These are phyloP conservation scores for Coryphaenoides rupestris DNA, from an alignment of 2,113 vertebrate genomes.

Conservation along the genomic window DNA sequence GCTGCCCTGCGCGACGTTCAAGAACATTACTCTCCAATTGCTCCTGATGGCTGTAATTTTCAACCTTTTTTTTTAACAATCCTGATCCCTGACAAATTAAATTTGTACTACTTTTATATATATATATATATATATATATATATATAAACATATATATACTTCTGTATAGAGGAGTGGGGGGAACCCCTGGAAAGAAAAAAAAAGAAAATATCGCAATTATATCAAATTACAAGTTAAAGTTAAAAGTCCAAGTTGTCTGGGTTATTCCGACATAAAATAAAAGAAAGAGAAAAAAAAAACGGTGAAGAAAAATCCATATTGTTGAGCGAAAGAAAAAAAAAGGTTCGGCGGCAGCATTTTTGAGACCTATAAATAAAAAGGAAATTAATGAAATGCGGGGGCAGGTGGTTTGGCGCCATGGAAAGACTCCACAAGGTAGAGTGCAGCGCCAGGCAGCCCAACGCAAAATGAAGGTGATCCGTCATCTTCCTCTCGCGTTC, in stretches of 20 bases:
- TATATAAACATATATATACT: conserved; percentile 10
- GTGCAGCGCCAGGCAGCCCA: conserved; percentile 74
- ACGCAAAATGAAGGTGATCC: conserved; percentile 85
- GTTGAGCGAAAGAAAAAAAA: conserved; percentile 67
- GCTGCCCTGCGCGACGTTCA: conserved; percentile 47
- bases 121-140: conserved; percentile 1
- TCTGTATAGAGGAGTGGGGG: too few relatives aligned
- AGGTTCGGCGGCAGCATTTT: conserved; percentile 51
- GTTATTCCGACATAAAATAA: not conserved
- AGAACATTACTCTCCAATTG: conserved; percentile 64
- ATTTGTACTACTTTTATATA: conserved; percentile 44
- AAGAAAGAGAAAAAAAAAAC: too few relatives aligned
- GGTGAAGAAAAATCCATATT: conserved; percentile 72
- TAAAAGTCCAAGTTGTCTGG: not conserved
- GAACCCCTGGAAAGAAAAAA: too few relatives aligned
- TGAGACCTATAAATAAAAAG: conserved; percentile 80
- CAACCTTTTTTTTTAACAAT: conserved; percentile 49
- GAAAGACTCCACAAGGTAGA: conserved; percentile 85
- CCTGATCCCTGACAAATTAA: conserved; percentile 67
- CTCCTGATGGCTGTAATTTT: conserved; percentile 68
- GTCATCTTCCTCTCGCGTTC: conserved; percentile 83
- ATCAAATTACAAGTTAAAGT: too few relatives aligned
- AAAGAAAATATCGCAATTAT: too few relatives aligned
- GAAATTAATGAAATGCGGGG: conserved; percentile 90
- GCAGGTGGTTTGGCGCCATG: conserved; percentile 80